These are phyloP conservation scores for Alca torda DNA, from an alignment of 2,797 vertebrate species.

Conservation along the genomic window DNA sequence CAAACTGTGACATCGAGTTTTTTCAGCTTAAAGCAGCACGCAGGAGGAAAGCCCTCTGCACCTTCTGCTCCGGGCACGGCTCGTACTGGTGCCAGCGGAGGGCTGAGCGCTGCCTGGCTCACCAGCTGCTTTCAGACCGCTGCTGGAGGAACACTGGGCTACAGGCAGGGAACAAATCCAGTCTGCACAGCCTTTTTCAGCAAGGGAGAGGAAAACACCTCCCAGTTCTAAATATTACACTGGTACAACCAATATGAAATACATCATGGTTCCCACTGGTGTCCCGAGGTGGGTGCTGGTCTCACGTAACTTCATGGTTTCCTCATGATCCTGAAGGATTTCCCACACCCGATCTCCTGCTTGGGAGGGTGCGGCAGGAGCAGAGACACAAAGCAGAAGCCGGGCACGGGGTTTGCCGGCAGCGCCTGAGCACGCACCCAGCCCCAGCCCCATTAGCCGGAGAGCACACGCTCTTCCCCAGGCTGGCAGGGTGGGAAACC, in stretches of 20 bases:
- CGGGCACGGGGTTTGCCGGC: neutral
- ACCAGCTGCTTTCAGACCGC: accelerated
- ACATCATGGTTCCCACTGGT: accelerated
- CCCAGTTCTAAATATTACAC: neutral
- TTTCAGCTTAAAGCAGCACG: neutral
- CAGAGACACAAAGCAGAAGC: accelerated
- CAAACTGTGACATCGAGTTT: neutral
- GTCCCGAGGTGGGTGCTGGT: neutral
- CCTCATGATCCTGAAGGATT: too few relatives aligned
- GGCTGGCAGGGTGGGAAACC: neutral
- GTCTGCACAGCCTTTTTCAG: neutral
- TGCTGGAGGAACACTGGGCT: too few relatives aligned
- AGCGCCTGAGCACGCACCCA: neutral
- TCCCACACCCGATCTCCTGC: neutral
- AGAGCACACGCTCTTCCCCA: neutral
- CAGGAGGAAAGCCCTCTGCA: neutral
- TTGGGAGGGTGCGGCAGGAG: neutral
- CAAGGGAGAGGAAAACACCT: neutral
- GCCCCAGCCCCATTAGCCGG: neutral
- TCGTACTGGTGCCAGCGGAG: accelerated
- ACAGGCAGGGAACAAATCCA: neutral
- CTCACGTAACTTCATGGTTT: accelerated
- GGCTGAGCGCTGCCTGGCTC: accelerated
- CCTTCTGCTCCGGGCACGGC: accelerated
- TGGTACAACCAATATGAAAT: neutral